Evolutionary conservation across 2,888 invertebrate genomes (phyloP).

Genomic region (Allolobophora icterica): DNA sequence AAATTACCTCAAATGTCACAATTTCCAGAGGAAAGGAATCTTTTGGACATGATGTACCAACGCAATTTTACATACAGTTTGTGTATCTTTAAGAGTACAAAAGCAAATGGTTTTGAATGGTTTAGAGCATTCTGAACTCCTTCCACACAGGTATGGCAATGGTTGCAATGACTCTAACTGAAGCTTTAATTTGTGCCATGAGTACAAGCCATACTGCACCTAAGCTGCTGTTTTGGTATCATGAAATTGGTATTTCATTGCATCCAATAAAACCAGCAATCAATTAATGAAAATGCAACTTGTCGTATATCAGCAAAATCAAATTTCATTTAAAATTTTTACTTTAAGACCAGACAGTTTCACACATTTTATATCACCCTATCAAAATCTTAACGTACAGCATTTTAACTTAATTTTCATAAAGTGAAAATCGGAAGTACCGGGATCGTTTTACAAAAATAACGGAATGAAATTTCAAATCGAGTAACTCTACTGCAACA

Average conservation of each 20-base stretch:
- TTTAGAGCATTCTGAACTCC: too few relatives aligned
- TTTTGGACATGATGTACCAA: neutral
- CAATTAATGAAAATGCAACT: neutral
- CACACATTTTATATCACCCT: neutral
- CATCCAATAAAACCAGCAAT: neutral
- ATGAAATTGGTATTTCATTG: neutral
- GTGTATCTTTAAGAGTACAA: neutral
- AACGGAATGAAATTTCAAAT: slow-evolving; percentile 14
- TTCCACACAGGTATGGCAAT: neutral
- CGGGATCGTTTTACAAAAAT: slow-evolving; percentile 4
- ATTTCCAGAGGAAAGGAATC: neutral
- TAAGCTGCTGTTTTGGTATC: neutral
- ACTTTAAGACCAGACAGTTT: neutral
- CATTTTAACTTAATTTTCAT: neutral
- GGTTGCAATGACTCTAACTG: neutral
- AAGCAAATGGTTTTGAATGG: neutral
- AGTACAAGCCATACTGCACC: neutral
- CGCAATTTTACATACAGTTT: neutral
- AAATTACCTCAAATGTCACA: neutral
- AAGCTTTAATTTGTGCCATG: neutral
- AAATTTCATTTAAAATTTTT: neutral
- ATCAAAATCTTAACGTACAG: neutral
- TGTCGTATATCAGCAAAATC: neutral
- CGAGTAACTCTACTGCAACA: neutral
- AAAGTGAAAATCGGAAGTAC: slow-evolving; percentile 7